Percentiles rank a stretch among this genome's conserved stretches.
Evolutionary conservation across 2,888 invertebrate genomes (phyloP).

Genomic region (Hoplodrina ambigua): DNA sequence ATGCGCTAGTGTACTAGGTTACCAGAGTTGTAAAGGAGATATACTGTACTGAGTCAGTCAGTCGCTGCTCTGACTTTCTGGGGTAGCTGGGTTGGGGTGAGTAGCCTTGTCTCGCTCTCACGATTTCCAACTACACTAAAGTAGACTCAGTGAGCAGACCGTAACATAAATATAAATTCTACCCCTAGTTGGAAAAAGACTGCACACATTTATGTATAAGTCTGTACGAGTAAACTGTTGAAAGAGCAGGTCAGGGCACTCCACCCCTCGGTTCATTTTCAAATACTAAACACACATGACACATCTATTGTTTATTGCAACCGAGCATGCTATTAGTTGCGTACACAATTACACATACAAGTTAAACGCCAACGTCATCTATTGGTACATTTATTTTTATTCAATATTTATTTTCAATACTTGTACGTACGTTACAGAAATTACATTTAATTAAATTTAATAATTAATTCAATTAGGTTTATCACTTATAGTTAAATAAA

Average conservation of each 20-base stretch:
- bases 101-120: conserved; percentile 2
- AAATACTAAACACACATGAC: background rate
- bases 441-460: no score
- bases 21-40: conserved; percentile 10
- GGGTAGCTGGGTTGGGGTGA: background rate
- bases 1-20: conserved; percentile 5
- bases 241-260: conserved; percentile 5
- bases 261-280: background rate
- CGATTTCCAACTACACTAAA: background rate
- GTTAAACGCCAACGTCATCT: background rate
- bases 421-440: no score
- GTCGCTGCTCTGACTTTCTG: background rate
- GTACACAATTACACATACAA: background rate
- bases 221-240: background rate
- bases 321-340: background rate
- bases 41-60: background rate
- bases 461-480: no score
- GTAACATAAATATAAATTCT: background rate
- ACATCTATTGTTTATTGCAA: background rate
- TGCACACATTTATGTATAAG: background rate
- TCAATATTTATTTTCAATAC: no score
- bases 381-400: background rate
- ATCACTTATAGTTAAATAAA: no score
- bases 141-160: conserved; percentile 10
- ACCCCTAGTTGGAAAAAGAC: conserved; percentile 1